phyloP scores from a whole-genome alignment of 2,113 vertebrate genomes.

The Aphelocoma coerulescens region DNA sequence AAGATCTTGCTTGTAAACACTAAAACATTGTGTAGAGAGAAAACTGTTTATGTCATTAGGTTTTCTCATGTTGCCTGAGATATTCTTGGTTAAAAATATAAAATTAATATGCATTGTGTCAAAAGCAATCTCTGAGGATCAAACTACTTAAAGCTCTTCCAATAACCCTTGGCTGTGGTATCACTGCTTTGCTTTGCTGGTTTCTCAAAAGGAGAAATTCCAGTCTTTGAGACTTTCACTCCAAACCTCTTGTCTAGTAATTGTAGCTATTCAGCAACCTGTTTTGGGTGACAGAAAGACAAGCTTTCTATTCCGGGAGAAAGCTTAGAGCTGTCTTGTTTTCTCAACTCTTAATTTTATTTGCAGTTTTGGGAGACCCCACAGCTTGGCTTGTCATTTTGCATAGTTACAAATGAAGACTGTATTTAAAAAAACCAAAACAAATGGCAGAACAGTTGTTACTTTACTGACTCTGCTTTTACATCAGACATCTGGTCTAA shows the following conservation, averaged over 20 bases:
- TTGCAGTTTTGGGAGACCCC: neutral
- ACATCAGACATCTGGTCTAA: constrained; percentile 26
- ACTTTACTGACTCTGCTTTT: constrained; percentile 2
- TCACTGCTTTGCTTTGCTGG: neutral
- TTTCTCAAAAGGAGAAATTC: neutral
- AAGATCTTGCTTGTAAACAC: neutral
- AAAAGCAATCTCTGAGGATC: neutral
- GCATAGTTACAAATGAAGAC: neutral
- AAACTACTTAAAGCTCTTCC: neutral
- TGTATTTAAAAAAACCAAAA: neutral
- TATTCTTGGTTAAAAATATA: neutral
- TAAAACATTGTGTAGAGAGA: neutral
- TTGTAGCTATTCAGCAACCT: neutral
- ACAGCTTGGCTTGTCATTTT: neutral
- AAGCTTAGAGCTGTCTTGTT: neutral
- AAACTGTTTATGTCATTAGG: neutral
- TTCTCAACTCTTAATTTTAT: neutral
- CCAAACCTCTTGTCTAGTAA: neutral
- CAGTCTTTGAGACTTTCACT: neutral
- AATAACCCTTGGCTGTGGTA: neutral
- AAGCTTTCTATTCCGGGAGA: neutral
- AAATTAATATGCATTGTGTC: neutral
- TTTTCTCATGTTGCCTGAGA: neutral
- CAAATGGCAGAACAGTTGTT: neutral
- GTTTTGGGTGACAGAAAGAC: neutral